Conservation (phyloP, 2,888 invertebrate species). For the Lasioglossum vierecki region DNA sequence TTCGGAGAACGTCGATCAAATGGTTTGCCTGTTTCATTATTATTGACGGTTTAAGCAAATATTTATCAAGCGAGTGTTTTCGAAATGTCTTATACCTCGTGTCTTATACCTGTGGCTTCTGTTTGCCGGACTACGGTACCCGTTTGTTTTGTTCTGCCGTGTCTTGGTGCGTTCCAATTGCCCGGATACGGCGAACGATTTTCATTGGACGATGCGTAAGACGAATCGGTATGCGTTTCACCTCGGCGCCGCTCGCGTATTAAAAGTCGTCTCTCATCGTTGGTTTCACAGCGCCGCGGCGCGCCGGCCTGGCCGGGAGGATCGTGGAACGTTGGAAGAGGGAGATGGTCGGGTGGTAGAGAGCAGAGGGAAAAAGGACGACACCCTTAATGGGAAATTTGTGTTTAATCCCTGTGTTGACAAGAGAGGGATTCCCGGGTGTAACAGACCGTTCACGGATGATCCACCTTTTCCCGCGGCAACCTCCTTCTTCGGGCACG, state of each 20-base stretch:
- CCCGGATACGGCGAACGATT: slow-evolving; percentile 24
- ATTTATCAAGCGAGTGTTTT: no score
- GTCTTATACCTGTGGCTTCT: background rate
- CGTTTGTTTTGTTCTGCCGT: background rate
- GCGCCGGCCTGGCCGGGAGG: background rate
- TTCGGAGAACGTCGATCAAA: background rate
- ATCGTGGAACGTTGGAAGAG: background rate
- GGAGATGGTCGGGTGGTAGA: background rate
- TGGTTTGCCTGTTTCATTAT: background rate
- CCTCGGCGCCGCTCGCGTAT: slow-evolving; percentile 16
- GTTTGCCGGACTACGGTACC: background rate
- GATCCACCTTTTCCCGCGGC: slow-evolving; percentile 56
- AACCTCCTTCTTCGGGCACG: slow-evolving; percentile 51
- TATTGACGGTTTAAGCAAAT: background rate
- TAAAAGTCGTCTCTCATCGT: slow-evolving; percentile 32
- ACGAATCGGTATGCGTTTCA: background rate
- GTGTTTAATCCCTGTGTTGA: slow-evolving; percentile 64
- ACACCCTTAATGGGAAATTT: slow-evolving; percentile 67
- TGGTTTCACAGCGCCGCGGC: slow-evolving; percentile 15
- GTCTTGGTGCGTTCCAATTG: background rate
- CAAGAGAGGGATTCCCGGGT: slow-evolving; percentile 51
- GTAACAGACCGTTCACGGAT: slow-evolving; percentile 56
- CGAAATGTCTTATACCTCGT: no score
- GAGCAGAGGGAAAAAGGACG: slow-evolving; percentile 37
- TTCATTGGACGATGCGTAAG: slow-evolving; percentile 17